phyloP scores from a whole-genome alignment of 2,888 invertebrate species.

The Trichopria drosophilae region DNA sequence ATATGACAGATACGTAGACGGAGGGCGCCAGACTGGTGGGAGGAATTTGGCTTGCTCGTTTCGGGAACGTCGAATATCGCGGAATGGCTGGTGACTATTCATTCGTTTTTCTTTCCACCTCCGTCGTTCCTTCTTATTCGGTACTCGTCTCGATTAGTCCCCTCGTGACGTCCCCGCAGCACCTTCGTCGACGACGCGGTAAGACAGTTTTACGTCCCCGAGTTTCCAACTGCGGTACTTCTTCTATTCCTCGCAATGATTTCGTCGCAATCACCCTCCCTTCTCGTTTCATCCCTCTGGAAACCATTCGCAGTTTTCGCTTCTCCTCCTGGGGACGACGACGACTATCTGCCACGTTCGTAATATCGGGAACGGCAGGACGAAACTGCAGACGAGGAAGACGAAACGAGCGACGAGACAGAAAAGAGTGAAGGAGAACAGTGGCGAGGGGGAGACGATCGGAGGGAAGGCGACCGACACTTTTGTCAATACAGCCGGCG shows the following conservation, averaged over 20 bases:
- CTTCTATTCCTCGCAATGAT: constrained; percentile 61
- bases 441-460: constrained; percentile 21
- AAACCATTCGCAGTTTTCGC: constrained; percentile 41
- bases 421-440: constrained; percentile 29
- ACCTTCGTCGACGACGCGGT: constrained; percentile 33
- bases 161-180: constrained; percentile 11
- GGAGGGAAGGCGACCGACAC: constrained; percentile 56
- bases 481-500: constrained; percentile 62
- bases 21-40: constrained; percentile 23
- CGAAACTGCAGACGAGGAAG: constrained; percentile 56
- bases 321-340: constrained; percentile 23
- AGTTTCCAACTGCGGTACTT: constrained; percentile 59
- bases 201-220: constrained; percentile 53
- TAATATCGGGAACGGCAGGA: constrained; percentile 59
- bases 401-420: no score
- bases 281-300: constrained; percentile 27
- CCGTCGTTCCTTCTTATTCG: constrained; percentile 20
- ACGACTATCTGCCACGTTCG: constrained; percentile 45
- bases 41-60: constrained; percentile 29
- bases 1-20: constrained; percentile 30
- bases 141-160: constrained; percentile 35
- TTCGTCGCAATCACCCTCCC: constrained; percentile 58
- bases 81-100: constrained; percentile 35
- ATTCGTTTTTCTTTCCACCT: constrained; percentile 35
- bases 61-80: constrained; percentile 30